Evolutionary conservation across 2,888 invertebrate genomes (phyloP), one percentile per base, ranked within the genome.

Genomic region (Amblyteles armatorius): DNA sequence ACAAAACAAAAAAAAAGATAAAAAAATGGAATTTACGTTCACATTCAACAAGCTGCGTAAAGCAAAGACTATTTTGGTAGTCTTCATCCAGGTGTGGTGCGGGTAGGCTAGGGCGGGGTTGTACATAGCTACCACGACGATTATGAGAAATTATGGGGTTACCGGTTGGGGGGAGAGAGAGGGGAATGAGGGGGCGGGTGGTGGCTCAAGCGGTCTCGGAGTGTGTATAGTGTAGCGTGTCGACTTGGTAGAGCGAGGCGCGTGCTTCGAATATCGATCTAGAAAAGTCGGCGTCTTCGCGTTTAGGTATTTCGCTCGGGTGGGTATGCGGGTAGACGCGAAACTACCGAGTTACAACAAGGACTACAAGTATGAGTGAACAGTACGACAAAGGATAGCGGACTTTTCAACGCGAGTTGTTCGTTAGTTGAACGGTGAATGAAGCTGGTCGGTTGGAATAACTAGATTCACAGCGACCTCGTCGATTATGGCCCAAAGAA

Each of bases 221-320:
- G 5, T 52, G 81, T 48, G 16, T 48, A 48, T 48, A 40, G 78
- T 86, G 86, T 85, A 79, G 87, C 87, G 86, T 87, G 88, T 87
- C 87, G 82, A 78, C 71, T 78, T 80, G 74, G 86, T 74, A 86
- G 87, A 82, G 74, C 55, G 74, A 48, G 74, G 60, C 73, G 89
- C 90, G 90, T 90, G 90, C 90, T 88, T 89, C 89, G 90, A 89
- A 88, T 90, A 90, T 90, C 90, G 90, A 90, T 90, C 89, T 50
- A 60, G 68, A 74, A 71, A 69, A 81, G 80, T 81, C 74, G 76
- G 40, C 81, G 36, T 67, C 67, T 33, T 13, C 4, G 69, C 50
- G 67, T 81, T 76, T 63, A 74, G 74, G 76, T 81, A 81, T 81
- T 81, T 26, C 57, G 57, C 81, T 36, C 69, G 68, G 36, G 60